phyloP scores from a whole-genome alignment of 2,888 invertebrate genomes.

The Drosophila mulleri region DNA sequence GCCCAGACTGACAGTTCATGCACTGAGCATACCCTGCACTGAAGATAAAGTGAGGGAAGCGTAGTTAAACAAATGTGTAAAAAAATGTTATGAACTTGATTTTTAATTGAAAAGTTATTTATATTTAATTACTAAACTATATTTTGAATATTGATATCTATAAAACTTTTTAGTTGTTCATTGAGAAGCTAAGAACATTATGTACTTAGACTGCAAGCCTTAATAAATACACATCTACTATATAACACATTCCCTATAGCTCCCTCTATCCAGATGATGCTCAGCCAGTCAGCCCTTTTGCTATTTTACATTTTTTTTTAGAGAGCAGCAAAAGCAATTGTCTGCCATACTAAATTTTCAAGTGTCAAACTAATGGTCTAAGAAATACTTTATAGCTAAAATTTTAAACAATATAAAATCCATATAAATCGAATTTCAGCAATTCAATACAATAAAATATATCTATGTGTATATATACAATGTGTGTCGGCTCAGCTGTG shows the following conservation, averaged over 20 bases:
- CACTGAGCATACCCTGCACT: conserved; percentile 12
- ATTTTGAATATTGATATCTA: too few species aligned
- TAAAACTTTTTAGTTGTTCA: too few species aligned
- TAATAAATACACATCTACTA: too few species aligned
- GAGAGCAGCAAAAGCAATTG: conserved; percentile 54
- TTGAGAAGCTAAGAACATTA: too few species aligned
- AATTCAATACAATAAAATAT: conserved; percentile 70
- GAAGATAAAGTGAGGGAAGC: too few species aligned
- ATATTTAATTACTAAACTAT: too few species aligned
- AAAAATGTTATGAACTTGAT: too few species aligned
- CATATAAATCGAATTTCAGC: conserved; percentile 65
- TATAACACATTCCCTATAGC: too few species aligned
- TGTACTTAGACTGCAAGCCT: too few species aligned
- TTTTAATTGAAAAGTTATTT: too few species aligned
- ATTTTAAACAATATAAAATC: conserved; percentile 74
- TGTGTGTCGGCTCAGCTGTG: conserved; percentile 51
- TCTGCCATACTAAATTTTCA: conserved; percentile 68
- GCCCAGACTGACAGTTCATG: neutral
- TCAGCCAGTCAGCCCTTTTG: neutral
- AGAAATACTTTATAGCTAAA: conserved; percentile 76
- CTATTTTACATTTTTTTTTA: neutral
- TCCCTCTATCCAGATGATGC: too few species aligned
- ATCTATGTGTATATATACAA: conserved; percentile 37
- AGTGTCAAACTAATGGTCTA: conserved; percentile 80
- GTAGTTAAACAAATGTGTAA: too few species aligned